Percentiles rank a stretch among this genome's conserved stretches.
phyloP scores from a whole-genome alignment of 2,888 invertebrate genomes.

The Lepidocyrtinus sp. region DNA sequence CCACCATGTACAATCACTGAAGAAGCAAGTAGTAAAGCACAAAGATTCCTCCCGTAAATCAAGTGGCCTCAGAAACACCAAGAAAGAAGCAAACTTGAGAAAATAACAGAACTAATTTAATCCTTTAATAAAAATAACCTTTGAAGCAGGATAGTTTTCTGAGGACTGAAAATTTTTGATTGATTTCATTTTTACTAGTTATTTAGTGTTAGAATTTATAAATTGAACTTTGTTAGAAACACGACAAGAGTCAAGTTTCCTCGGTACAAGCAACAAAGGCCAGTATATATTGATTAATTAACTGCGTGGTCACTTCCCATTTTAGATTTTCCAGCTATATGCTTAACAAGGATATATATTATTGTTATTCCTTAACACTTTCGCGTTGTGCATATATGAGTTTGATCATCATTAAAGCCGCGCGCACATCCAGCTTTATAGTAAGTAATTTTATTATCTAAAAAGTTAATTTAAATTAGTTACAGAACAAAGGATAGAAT shows the following conservation, averaged over 20 bases:
- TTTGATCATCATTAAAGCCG: no score
- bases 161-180: conserved; percentile 23
- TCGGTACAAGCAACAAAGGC: conserved; percentile 45
- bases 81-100: conserved; percentile 27
- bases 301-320: conserved; percentile 30
- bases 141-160: conserved; percentile 36
- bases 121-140: conserved; percentile 39
- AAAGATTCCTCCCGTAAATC: conserved; percentile 52
- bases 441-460: no score
- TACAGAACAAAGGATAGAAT: no score
- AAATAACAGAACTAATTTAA: conserved; percentile 43
- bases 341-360: no score
- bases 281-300: conserved; percentile 44
- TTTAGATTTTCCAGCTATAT: conserved; percentile 31
- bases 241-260: conserved; percentile 18
- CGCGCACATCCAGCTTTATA: no score
- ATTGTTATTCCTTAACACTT: no score
- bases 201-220: no score
- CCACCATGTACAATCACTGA: conserved; percentile 22
- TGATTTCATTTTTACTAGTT: no score
- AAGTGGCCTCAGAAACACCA: conserved; percentile 46
- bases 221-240: no score
- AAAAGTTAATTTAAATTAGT: no score
- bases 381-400: no score
- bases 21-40: conserved; percentile 37